Evolutionary conservation across 2,888 invertebrate genomes (phyloP).

Genomic region (Hydriomena furcata): DNA sequence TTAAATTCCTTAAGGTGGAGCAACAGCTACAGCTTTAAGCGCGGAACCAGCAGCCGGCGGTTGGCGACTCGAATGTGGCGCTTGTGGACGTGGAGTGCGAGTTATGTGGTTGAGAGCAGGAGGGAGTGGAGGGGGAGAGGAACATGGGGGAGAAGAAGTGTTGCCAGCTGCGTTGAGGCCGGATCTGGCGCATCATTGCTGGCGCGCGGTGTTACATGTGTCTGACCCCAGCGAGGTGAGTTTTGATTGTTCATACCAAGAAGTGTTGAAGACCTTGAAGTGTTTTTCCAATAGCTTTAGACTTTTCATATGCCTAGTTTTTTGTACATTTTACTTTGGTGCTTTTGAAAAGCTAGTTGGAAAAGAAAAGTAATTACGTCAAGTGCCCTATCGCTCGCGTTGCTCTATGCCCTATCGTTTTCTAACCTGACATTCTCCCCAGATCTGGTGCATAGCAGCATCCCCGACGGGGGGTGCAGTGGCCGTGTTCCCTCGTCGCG

Average conservation of each 20-base stretch:
- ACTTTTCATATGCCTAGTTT: too few species aligned
- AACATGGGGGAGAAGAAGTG: conserved; percentile 34
- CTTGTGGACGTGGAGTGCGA: conserved; percentile 66
- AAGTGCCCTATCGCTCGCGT: too few species aligned
- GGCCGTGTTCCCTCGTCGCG: conserved; percentile 65
- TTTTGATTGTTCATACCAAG: too few species aligned
- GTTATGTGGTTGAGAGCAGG: conserved; percentile 53
- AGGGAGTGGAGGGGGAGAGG: conserved; percentile 46
- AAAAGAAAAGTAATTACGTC: too few species aligned
- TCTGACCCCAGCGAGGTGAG: conserved; percentile 62
- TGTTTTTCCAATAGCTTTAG: too few species aligned
- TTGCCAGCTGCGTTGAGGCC: conserved; percentile 55
- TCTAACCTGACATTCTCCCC: neutral
- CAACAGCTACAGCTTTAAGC: conserved; percentile 65
- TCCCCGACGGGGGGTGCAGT: conserved; percentile 59
- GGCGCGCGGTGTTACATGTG: conserved; percentile 64
- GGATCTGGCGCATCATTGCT: conserved; percentile 68
- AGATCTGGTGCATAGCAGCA: conserved; percentile 70
- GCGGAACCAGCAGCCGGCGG: conserved; percentile 57
- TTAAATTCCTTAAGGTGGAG: too few species aligned
- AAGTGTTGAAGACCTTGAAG: too few species aligned
- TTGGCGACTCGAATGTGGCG: conserved; percentile 73
- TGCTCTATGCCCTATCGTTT: too few species aligned
- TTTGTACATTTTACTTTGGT: too few species aligned
- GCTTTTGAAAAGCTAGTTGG: too few species aligned